Conservation (phyloP, 2,113 vertebrate species). For the Corythaixoides concolor region DNA sequence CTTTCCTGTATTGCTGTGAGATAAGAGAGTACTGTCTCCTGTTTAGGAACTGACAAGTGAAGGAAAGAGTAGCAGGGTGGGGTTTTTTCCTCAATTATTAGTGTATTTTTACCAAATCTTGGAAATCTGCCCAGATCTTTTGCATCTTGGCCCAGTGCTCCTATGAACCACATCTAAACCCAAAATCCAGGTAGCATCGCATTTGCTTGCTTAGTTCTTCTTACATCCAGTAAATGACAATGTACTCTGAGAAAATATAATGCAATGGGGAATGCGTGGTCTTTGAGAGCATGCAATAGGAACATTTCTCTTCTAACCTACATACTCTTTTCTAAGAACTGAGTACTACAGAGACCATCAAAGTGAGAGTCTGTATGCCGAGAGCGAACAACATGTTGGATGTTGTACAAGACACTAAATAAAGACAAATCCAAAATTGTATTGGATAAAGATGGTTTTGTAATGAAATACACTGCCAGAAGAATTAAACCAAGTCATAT, state of each 20-base stretch:
- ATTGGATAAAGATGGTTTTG: neutral
- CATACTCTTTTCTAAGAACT: neutral
- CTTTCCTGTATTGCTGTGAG: neutral
- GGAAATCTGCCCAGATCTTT: neutral
- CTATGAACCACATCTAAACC: neutral
- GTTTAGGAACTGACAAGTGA: neutral
- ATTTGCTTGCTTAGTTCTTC: neutral
- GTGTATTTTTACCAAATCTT: neutral
- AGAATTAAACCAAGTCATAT: neutral
- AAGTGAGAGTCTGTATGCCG: neutral
- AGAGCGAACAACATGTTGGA: fast-evolving
- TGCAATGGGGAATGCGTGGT: neutral
- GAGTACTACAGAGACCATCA: neutral
- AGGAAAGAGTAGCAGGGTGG: neutral
- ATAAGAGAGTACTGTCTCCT: neutral
- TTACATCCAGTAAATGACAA: neutral
- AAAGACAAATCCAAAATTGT: neutral
- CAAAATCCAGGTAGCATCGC: neutral
- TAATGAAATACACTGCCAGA: neutral
- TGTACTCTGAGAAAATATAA: neutral
- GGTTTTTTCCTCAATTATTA: fast-evolving
- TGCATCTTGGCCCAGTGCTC: neutral
- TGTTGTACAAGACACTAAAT: neutral
- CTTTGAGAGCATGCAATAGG: no score
- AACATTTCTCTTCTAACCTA: no score